Evolutionary conservation across 2,888 invertebrate species (phyloP), one percentile per base, ranked within the genome.

Genomic region (Chalcis sispes): DNA sequence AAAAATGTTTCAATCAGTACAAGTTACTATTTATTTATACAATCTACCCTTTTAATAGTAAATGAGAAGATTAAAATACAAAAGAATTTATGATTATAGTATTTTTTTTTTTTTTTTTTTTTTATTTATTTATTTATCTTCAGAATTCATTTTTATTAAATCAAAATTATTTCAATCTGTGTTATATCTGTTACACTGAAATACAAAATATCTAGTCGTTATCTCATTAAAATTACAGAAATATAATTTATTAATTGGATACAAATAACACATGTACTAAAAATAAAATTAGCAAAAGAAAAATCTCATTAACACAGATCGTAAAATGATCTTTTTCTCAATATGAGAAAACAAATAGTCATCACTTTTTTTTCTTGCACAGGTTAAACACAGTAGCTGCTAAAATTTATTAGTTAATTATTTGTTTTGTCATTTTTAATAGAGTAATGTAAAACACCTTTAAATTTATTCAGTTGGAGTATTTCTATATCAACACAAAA

Each of bases 381-480:
- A 65, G n/a, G 62, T 36, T 75, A 75, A 36, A 74, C 59, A 61
- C 59, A 61, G 27, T 74, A 61, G 10, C 54, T 36, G 50, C 36
- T 70, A 66, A 70, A 75, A 56, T 72, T 77, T 77, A 46, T 13
- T 64, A 18, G 20, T 75, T 50, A 50, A 50, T 61, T 46, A 48
- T 54, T 23, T 32, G 48, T 27, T 62, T 74, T 50, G 23, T 58
- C 20, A 27, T 67, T 71, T 72, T 36, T n/a, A n/a, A 42, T 76
- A 48, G 23, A 61, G 27, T 46, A 61, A 62, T 71, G 59, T 65
- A 73, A 72, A 73, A 69, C 66, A 66, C 23, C 32, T 77, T 70
- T 75, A 71, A 67, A 80, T 79, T 79, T 71, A 79, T 65, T 67
- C 79, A 79, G 58, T 59, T 71, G 56, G 79, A 81, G 80, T 81